Evolutionary conservation across 2,888 invertebrate genomes (phyloP), one percentile per base, ranked within the genome.

Genomic region (Marasmarcha lunaedactyla): DNA sequence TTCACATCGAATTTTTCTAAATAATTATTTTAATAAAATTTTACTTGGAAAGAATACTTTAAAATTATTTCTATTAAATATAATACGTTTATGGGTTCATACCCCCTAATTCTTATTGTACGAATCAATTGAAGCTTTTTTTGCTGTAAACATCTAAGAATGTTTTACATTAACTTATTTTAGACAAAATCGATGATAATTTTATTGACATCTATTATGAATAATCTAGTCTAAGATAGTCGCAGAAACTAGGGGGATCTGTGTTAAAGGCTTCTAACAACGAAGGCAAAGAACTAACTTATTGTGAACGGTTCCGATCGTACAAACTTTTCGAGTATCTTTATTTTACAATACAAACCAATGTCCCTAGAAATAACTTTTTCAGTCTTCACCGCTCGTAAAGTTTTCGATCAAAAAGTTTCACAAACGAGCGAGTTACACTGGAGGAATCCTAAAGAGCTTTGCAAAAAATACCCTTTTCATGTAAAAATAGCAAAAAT

Each of bases 311-410:
- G 63, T 64, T 65, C 63, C 64, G 62, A 69, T 65, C 69, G 65
- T 58, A 63, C 55, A 51, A 63, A 65, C 63, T 66, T 64, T 56
- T 62, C 62, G 62, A 61, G 62, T 64, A 63, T 59, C 63, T 59
- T 59, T n/a, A n/a, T n/a, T 20, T 65, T 63, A 61, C 69, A 64
- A 30, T 68, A 72, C 69, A 69, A 68, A 70, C 71, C 73, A 64
- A 66, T 64, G 63, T 57, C 59, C 71, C 68, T 73, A 77, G 62
- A 9, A 61, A 66, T 76, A 64, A 71, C 67, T 14, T 67, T 76
- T 77, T 83, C 83, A 83, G 83, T 83, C 83, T 83, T 83, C 76
- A 71, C 70, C 66, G 79, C 79, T 77, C 78, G 72, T 66, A 70
- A 71, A 72, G 63, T 64, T 68, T 70, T 67, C 61, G 62, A 70